phyloP scores from a whole-genome alignment of 2,888 invertebrate genomes.

The Drosophila birchii region DNA sequence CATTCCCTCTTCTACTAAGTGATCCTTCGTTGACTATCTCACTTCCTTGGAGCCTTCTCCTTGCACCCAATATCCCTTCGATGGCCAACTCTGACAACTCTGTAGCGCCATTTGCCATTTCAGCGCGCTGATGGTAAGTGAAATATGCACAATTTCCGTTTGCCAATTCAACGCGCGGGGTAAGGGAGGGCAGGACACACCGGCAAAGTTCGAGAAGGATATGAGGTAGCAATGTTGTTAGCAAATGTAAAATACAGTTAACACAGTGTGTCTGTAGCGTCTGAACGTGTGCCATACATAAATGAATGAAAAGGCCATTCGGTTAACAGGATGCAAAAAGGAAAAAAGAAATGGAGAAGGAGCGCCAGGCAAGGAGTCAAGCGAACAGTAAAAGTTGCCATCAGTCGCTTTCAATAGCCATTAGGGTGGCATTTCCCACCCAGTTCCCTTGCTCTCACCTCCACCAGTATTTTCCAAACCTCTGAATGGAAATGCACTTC shows the following conservation, averaged over 20 bases:
- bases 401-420: constrained; percentile 52
- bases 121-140: constrained; percentile 72
- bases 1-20: constrained; percentile 1
- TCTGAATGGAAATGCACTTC: constrained; percentile 64
- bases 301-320: constrained; percentile 50
- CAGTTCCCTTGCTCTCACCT: not conserved
- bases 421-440: constrained; percentile 49
- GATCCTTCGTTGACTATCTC: not conserved
- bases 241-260: constrained; percentile 62
- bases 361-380: constrained; percentile 20
- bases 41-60: constrained; percentile 20
- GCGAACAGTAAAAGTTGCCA: constrained; percentile 48
- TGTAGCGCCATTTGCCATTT: constrained; percentile 66
- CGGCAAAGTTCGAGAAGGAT: constrained; percentile 22
- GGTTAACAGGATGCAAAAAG: constrained; percentile 52
- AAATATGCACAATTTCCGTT: constrained; percentile 77
- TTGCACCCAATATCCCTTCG: constrained; percentile 4
- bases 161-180: constrained; percentile 58
- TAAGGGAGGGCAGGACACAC: not conserved
- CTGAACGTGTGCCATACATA: constrained; percentile 39
- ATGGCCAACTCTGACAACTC: constrained; percentile 19
- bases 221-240: constrained; percentile 51
- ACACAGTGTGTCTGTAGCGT: constrained; percentile 24
- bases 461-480: not conserved
- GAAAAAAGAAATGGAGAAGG: constrained; percentile 2